phyloP scores from a whole-genome alignment of 1,140 invertebrate species.

The Asobara japonica region DNA sequence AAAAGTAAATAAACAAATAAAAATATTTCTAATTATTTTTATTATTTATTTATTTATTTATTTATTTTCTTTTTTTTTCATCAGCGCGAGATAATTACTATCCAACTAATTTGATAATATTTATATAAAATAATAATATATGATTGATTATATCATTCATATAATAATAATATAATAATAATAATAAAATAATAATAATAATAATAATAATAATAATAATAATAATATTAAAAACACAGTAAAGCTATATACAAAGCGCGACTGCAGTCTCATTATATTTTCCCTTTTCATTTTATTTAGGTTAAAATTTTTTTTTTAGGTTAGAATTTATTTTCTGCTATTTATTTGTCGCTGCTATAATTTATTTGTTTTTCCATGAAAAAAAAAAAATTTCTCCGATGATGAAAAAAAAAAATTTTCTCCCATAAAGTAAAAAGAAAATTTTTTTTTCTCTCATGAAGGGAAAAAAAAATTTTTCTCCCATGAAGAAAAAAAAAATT shows the following conservation, averaged over 20 bases:
- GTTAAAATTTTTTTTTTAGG: background rate
- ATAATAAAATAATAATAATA: slow-evolving; percentile 48
- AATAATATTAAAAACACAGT: slow-evolving; percentile 62
- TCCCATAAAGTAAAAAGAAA: too few relatives aligned
- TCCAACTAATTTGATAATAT: slow-evolving; percentile 22
- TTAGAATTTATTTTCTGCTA: background rate
- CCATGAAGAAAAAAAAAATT: too few relatives aligned
- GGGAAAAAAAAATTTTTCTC: background rate
- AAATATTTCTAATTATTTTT: background rate
- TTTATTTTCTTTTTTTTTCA: slow-evolving; percentile 1
- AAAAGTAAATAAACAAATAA: too few relatives aligned
- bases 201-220: slow-evolving; percentile 52
- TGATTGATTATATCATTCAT: slow-evolving; percentile 54
- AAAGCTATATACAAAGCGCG: slow-evolving; percentile 65
- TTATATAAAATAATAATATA: slow-evolving; percentile 48
- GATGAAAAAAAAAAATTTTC: background rate
- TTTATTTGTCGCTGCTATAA: background rate
- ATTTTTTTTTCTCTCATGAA: too few relatives aligned
- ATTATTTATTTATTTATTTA: background rate
- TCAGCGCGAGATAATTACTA: slow-evolving; percentile 10
- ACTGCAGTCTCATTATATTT: slow-evolving; percentile 55
- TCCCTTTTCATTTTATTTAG: slow-evolving; percentile 21
- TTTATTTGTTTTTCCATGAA: too few relatives aligned
- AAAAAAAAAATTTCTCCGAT: too few relatives aligned
- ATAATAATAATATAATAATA: too few relatives aligned